Conservation (phyloP, 2,888 invertebrate species). For the Nebria brevicollis region DNA sequence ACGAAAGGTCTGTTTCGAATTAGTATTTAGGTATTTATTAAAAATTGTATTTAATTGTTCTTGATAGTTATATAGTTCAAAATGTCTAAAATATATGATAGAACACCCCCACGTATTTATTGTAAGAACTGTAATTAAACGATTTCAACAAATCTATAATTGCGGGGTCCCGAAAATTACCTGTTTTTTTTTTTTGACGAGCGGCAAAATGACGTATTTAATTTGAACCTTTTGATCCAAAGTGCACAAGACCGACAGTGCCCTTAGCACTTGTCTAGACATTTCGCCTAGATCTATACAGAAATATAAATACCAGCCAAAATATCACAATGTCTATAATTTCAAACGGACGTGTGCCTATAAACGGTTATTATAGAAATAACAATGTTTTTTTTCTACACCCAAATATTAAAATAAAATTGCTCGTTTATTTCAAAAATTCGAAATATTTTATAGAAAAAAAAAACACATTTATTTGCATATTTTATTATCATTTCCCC, state of each 20-base stretch:
- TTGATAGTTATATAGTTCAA: neutral
- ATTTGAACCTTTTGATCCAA: conserved; percentile 42
- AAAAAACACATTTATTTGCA: neutral
- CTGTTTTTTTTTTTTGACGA: conserved; percentile 20
- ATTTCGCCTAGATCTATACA: conserved; percentile 41
- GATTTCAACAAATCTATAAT: conserved; percentile 45
- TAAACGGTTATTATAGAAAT: conserved; percentile 4
- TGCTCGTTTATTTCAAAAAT: neutral
- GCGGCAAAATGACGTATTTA: conserved; percentile 25
- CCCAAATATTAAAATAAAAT: neutral
- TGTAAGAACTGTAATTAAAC: conserved; percentile 33
- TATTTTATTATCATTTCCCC: neutral
- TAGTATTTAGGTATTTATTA: neutral
- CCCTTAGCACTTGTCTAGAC: conserved; percentile 44
- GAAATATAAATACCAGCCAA: conserved; percentile 18
- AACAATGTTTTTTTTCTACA: conserved; percentile 13
- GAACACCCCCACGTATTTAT: conserved; percentile 26
- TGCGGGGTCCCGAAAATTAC: conserved; percentile 31
- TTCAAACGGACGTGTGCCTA: conserved; percentile 22
- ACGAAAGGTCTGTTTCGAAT: neutral
- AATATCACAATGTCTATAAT: conserved; percentile 35
- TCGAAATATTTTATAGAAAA: neutral
- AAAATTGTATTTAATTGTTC: neutral
- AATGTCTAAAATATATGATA: conserved; percentile 4
- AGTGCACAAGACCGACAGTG: conserved; percentile 34